Evolutionary conservation across 2,888 invertebrate species (phyloP), one percentile per base, ranked within the genome.

Genomic region (Eurytoma californica): DNA sequence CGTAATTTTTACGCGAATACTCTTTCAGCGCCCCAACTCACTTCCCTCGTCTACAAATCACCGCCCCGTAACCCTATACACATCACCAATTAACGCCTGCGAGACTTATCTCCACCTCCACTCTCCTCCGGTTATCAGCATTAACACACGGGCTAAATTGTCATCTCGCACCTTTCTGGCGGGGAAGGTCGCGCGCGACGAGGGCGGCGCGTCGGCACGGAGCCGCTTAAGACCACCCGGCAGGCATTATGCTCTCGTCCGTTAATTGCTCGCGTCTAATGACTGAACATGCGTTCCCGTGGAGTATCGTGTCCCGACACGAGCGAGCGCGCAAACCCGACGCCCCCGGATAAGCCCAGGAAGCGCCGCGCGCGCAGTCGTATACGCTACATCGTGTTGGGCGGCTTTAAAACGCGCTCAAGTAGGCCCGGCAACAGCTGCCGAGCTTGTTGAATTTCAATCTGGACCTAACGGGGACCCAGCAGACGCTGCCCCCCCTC

Each of bases 221-320:
- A 77, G 77, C 66, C 66, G 65, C 72, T 77, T 77, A 72, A 77
- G 66, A 72, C 49, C 77, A 67, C 18, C 66, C 39, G 60, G 49
- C 66, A 53, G 53, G 58, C 47, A 77, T 77, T 77, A 72, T 77
- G 18, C 70, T 58, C 47, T 28, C 30, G 58, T 66, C 51, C 58
- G 72, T 77, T 77, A 77, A 66, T 72, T 70, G 65, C 60, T 77
- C n/a, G 72, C 51, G 49, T 72, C 72, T 72, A 65, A 72, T 72
- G 66, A 67, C 58, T 66, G 72, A 67, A 72, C 72, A 67, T 30
- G 67, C 74, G n/a, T 72, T 63, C 28, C 53, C 28, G 63, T 16
- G 30, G 28, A 66, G 73, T 74, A 74, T 67, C 30, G 30, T 47
- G 49, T 30, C 49, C 73, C 47, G n/a, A 7, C 16, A 16, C 2